Conservation (phyloP, 2,113 vertebrate species). For the Tenebrosternarchus preto region DNA sequence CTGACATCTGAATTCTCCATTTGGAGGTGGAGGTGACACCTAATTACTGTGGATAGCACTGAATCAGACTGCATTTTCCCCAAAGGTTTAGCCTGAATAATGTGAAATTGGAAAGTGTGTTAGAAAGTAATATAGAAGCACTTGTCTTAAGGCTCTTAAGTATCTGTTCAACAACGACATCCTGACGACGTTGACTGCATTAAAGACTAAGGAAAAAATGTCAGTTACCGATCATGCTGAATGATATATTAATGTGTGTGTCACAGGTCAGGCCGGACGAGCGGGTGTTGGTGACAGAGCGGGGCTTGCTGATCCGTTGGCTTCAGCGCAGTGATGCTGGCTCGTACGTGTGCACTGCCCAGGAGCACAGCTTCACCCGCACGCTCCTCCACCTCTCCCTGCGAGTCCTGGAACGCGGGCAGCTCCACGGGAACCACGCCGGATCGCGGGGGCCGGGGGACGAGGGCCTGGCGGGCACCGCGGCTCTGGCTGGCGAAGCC, state of each 20-base stretch:
- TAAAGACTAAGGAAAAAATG: not conserved
- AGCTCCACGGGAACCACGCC: constrained; percentile 79
- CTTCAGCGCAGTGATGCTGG: constrained; percentile 83
- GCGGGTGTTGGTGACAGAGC: constrained; percentile 84
- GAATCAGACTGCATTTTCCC: not conserved
- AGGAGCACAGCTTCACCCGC: constrained; percentile 89
- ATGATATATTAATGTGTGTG: constrained; percentile 8
- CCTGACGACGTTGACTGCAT: not conserved
- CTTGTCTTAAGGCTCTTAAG: not conserved
- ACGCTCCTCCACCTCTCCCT: constrained; percentile 84
- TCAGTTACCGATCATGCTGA: not conserved
- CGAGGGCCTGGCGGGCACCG: constrained; percentile 67
- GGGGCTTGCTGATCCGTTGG: constrained; percentile 90
- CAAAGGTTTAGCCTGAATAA: not conserved
- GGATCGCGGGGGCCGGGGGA: constrained; percentile 66
- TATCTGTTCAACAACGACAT: not conserved
- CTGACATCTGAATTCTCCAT: constrained; percentile 52
- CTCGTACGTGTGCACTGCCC: constrained; percentile 86
- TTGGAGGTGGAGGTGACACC: constrained; percentile 27
- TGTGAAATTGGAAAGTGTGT: not conserved
- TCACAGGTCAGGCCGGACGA: constrained; percentile 87
- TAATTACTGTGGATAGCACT: constrained; percentile 29
- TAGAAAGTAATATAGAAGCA: not conserved
- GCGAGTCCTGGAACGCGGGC: constrained; percentile 83
- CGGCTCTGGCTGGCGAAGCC: constrained; percentile 72